Evolutionary conservation across 2,888 invertebrate genomes (phyloP), one percentile per base, ranked within the genome.

Genomic region (Gisinianus flammeolus): DNA sequence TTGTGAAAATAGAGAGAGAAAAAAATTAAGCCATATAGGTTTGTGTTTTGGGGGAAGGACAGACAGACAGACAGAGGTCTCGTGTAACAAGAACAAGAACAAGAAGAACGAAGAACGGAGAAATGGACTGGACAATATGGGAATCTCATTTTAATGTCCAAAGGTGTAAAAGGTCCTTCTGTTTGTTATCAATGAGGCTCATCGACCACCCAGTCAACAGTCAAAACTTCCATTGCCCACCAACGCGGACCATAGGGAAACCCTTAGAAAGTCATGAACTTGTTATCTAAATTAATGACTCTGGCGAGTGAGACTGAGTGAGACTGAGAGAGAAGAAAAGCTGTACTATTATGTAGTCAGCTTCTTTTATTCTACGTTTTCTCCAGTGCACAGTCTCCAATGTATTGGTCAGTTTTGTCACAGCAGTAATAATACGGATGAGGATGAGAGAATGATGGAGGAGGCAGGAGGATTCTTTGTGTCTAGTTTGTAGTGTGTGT

Each of bases 201-300:
- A 76, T 78, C 82, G 84, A 84, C 84, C 84, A 84, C 84, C 84
- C 84, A 84, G 81, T 80, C 81, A 79, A 82, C 52, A 81, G 82
- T 83, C 83, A 83, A 79, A 84, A 84, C 81, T 81, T 81, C 78
- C 79, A 81, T 81, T 82, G 84, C 83, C 83, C 83, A 84, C 83
- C 83, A 81, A 83, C 82, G 76, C 77, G 76, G 82, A 81, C 79
- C 52, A 6, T n/a, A n/a, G n/a, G n/a, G 35, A 67, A 24, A 44
- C 44, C n/a, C 19, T 30, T 10, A n/a, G 70, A 69, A 70, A 68
- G 76, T 76, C 70, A 69, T 76, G 70, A 70, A 70, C 35, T 54
- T 68, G 68, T 68, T 70, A 76, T 76, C 70, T 70, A 69, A 76
- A 76, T 76, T 76, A 76, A 76, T 70, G 76, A 76, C 64, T 44